These are phyloP conservation scores for Python bivittatus DNA, from an alignment of 2,113 vertebrate genomes.

Conservation along the genomic window DNA sequence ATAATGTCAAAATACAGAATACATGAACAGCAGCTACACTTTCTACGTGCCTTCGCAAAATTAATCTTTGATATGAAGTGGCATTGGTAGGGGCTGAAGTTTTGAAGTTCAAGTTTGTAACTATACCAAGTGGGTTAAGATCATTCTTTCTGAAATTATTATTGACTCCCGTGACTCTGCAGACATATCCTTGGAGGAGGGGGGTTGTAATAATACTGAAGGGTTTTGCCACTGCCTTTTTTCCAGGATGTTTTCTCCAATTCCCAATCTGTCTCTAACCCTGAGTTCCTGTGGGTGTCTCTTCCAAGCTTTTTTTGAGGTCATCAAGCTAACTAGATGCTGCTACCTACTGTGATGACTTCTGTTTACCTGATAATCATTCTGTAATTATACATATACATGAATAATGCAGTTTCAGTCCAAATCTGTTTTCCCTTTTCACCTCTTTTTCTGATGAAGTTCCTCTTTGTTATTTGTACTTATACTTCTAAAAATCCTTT, in stretches of 20 bases:
- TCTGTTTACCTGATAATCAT: neutral
- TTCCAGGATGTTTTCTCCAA: neutral
- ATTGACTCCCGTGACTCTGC: neutral
- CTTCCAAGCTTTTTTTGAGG: neutral
- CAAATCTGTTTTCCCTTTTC: neutral
- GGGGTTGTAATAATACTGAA: neutral
- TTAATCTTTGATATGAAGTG: neutral
- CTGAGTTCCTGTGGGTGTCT: neutral
- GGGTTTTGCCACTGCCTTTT: neutral
- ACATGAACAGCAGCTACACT: neutral
- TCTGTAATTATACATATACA: neutral
- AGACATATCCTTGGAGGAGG: neutral
- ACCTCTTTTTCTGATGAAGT: neutral
- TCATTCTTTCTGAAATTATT: neutral
- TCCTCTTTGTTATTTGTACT: neutral
- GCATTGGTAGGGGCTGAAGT: constrained; percentile 21
- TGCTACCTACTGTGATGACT: neutral
- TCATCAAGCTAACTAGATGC: neutral
- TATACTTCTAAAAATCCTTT: neutral
- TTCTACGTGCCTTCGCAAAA: neutral
- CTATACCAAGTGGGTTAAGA: neutral
- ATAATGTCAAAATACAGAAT: neutral
- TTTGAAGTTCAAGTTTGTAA: neutral
- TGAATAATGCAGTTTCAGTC: neutral
- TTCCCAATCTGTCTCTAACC: neutral